Evolutionary conservation across 2,888 invertebrate genomes (phyloP).

Genomic region (Sepiola atlantica): DNA sequence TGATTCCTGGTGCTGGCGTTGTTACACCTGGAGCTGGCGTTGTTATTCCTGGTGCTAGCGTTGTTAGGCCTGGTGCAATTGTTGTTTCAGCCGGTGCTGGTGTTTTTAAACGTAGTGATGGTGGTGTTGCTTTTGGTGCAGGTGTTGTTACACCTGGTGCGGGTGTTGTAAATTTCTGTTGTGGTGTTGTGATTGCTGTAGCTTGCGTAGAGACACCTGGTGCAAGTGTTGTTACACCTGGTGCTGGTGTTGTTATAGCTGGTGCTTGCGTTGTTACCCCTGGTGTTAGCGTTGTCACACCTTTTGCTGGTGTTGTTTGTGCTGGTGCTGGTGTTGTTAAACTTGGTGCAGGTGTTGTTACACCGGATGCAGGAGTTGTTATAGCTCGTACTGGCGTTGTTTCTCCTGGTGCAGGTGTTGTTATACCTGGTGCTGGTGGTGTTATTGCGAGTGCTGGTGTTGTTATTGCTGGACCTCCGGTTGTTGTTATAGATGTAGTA

Average conservation of each 20-base stretch:
- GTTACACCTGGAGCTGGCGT: neutral
- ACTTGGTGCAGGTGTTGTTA: too few relatives aligned
- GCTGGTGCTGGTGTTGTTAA: too few relatives aligned
- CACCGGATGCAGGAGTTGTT: too few relatives aligned
- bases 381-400: too few relatives aligned
- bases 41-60: neutral
- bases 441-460: neutral
- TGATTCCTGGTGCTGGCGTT: neutral
- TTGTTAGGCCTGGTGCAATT: neutral
- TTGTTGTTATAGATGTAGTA: neutral
- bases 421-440: too few relatives aligned
- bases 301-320: too few relatives aligned
- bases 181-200: neutral
- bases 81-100: neutral
- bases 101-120: neutral
- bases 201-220: neutral
- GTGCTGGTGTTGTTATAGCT: neutral
- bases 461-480: neutral
- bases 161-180: too few relatives aligned
- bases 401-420: fast-evolving
- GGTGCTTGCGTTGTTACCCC: too few relatives aligned
- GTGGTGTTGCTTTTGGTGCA: neutral
- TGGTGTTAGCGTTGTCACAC: too few relatives aligned
- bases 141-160: neutral
- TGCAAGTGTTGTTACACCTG: too few relatives aligned